These are phyloP conservation scores for Epinephelus fuscoguttatus DNA, from an alignment of 2,113 vertebrate genomes.

Conservation along the genomic window DNA sequence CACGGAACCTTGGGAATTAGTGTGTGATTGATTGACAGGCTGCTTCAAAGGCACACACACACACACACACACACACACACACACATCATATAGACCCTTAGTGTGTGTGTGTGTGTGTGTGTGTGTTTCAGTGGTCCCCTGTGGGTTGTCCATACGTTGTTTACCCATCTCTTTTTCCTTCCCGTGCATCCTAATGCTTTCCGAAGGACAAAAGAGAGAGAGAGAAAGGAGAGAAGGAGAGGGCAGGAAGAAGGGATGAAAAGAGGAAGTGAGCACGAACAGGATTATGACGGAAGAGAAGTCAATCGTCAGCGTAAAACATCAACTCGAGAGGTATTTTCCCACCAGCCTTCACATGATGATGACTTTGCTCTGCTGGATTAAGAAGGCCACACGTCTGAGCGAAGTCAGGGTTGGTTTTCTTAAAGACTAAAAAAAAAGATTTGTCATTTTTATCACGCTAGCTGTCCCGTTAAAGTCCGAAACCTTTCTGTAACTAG, in stretches of 20 bases:
- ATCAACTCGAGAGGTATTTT: neutral
- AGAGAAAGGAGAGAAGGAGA: constrained; percentile 19
- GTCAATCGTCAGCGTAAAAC: constrained; percentile 53
- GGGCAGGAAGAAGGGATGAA: neutral
- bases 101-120: constrained; percentile 5
- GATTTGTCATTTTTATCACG: neutral
- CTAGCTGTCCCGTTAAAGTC: neutral
- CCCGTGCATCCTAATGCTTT: constrained; percentile 66
- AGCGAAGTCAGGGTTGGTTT: neutral
- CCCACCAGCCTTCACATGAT: neutral
- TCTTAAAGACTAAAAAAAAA: neutral
- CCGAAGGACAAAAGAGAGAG: constrained; percentile 36
- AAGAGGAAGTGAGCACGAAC: neutral
- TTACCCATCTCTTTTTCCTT: constrained; percentile 61
- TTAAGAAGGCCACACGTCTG: neutral
- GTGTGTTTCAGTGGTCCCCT: constrained; percentile 11
- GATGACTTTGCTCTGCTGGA: neutral
- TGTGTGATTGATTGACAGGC: constrained; percentile 81
- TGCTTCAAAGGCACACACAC: constrained; percentile 62
- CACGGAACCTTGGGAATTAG: constrained; percentile 81
- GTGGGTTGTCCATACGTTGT: neutral
- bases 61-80: constrained; percentile 40
- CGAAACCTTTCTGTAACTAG: too few relatives aligned
- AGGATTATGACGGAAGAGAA: constrained; percentile 5
- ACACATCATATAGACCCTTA: constrained; percentile 26